Base-by-base conservation (phyloP, 2,888 invertebrate species). In the Plagiodera versicolora region DNA sequence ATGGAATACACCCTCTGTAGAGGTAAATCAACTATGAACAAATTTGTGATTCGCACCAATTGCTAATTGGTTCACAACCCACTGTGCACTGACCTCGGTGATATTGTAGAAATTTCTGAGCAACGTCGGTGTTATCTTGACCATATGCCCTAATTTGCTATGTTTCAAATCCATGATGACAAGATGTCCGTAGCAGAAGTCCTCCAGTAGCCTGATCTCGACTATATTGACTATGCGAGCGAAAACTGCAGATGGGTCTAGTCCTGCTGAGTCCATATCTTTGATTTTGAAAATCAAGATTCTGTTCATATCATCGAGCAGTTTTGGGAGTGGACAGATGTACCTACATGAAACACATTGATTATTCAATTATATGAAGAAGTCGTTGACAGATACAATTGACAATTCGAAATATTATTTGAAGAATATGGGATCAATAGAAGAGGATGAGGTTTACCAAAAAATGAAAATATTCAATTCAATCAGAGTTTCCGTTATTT, bases 301-400 rank as follows among this genome's bases (percentile, higher is more conserved):
- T 54, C 83, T 75, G 6, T 80, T 75, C 6, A 75, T 75, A 46
- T 83, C 82, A 0, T 79, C 77, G 49, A 75, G 76, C n/a, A 82
- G 48, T 59, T 81, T 82, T 3, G 83, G 82, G 0, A 83, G 2
- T 0, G 63, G 63, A 24, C 63, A 4, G n/a, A 48, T 39, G 32
- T 59, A 63, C 24, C 65, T 65, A 45, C n/a, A 65, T 60, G n/a
- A 11, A 14, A 11, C 11, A 11, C 1, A 32, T 2, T 11, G 1
- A 44, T 8, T 16, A 8, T 24, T 2, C 5, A n/a, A n/a, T n/a
- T n/a, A n/a, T n/a, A n/a, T n/a, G n/a, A n/a, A n/a, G n/a, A n/a
- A n/a, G n/a, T n/a, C n/a, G n/a, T n/a, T n/a, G n/a, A n/a, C n/a
- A n/a, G n/a, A n/a, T n/a, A n/a, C n/a, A n/a, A n/a, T n/a, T n/a